Conservation (phyloP, 2,113 vertebrate genomes). For the Sinocyclocheilus maitianheensis region DNA sequence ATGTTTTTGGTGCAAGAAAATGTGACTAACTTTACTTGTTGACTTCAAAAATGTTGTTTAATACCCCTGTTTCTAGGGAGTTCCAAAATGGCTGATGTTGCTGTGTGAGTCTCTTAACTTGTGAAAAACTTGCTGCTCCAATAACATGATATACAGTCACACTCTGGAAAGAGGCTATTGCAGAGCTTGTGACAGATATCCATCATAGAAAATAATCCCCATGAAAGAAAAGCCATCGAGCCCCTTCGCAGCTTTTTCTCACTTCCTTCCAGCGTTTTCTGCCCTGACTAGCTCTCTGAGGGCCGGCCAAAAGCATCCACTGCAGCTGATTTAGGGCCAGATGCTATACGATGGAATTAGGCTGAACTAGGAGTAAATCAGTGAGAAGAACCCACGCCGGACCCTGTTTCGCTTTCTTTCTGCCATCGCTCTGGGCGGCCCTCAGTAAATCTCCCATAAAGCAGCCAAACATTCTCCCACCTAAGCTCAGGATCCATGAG, state of each 20-base stretch:
- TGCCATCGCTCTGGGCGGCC: slow-evolving; percentile 42
- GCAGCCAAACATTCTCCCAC: slow-evolving; percentile 40
- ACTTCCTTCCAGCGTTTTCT: slow-evolving; percentile 11
- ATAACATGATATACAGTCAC: slow-evolving; percentile 26
- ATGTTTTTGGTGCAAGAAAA: background rate
- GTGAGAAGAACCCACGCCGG: slow-evolving; percentile 38
- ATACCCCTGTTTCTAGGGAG: background rate
- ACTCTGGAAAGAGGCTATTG: slow-evolving; percentile 12
- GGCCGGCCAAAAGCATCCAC: slow-evolving; percentile 12
- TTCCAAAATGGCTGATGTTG: slow-evolving; percentile 9
- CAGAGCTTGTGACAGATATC: slow-evolving; percentile 31
- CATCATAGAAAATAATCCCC: slow-evolving; percentile 53
- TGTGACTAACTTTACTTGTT: background rate
- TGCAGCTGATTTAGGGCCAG: slow-evolving; percentile 65
- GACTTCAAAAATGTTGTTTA: background rate
- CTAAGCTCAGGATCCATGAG: background rate
- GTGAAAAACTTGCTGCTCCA: slow-evolving; percentile 23
- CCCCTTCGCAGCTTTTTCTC: background rate
- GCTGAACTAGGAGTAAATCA: slow-evolving; percentile 57
- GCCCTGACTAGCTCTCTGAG: background rate
- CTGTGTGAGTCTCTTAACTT: background rate
- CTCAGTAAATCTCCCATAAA: slow-evolving; percentile 62
- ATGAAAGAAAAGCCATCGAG: slow-evolving; percentile 40
- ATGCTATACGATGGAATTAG: slow-evolving; percentile 60
- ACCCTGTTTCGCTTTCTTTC: slow-evolving; percentile 46